Evolutionary conservation across 2,888 invertebrate genomes (phyloP).

Genomic region (Papilio protenor): DNA sequence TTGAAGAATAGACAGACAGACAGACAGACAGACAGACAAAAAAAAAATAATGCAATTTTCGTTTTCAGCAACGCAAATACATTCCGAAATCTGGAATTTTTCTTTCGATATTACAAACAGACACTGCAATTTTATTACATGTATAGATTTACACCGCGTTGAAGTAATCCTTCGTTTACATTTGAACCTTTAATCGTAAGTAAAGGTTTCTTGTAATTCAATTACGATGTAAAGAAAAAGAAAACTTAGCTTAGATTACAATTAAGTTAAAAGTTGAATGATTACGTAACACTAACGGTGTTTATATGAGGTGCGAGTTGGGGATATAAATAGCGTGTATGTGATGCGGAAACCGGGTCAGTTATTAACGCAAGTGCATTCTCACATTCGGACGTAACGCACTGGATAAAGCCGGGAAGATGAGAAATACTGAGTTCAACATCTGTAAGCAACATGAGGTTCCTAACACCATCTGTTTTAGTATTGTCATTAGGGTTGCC

Average conservation of each 20-base stretch:
- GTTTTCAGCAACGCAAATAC: too few relatives aligned
- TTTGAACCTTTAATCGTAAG: slow-evolving; percentile 25
- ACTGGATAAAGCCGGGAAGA: slow-evolving; percentile 12
- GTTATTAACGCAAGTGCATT: slow-evolving; percentile 58
- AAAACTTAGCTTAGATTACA: slow-evolving; percentile 17
- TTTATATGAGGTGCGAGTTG: slow-evolving; percentile 47
- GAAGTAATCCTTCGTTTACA: slow-evolving; percentile 4
- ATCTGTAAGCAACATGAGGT: slow-evolving; percentile 31
- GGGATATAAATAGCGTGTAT: slow-evolving; percentile 56
- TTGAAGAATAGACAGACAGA: too few relatives aligned
- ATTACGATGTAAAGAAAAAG: slow-evolving; percentile 24
- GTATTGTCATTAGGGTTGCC: slow-evolving; percentile 14
- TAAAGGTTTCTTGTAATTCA: slow-evolving; percentile 31
- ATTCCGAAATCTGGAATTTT: too few relatives aligned
- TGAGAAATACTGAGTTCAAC: slow-evolving; percentile 1
- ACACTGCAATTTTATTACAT: not conserved
- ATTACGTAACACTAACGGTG: slow-evolving; percentile 35
- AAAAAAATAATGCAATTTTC: too few relatives aligned
- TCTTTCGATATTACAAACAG: too few relatives aligned
- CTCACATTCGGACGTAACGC: slow-evolving; percentile 39
- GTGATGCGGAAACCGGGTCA: slow-evolving; percentile 63
- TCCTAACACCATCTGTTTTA: slow-evolving; percentile 10
- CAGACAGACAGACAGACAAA: too few relatives aligned
- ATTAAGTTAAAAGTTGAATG: slow-evolving; percentile 40
- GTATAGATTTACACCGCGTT: not conserved